Conservation (phyloP, 1,140 invertebrate species). For the Orius insidiosus region DNA sequence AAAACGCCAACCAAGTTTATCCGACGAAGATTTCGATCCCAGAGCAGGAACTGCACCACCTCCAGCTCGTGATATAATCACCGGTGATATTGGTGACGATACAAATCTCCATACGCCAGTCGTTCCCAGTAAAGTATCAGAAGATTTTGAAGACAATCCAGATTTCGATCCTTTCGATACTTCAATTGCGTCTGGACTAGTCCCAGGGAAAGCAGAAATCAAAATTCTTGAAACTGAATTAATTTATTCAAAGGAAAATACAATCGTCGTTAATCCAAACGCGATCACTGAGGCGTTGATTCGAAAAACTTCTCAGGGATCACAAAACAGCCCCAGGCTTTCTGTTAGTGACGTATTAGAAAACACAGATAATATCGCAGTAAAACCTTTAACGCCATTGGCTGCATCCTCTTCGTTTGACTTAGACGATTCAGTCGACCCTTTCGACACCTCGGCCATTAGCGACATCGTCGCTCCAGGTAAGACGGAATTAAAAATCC, state of each 20-base stretch:
- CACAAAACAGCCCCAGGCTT: not conserved
- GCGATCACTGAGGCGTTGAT: constrained; percentile 6
- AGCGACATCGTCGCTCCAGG: constrained; percentile 41
- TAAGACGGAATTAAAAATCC: constrained; percentile 51
- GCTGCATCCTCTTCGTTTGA: constrained; percentile 20
- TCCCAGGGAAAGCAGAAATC: constrained; percentile 54
- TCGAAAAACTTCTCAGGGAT: constrained; percentile 7
- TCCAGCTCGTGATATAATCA: constrained; percentile 18
- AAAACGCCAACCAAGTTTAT: constrained; percentile 26
- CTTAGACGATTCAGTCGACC: constrained; percentile 41
- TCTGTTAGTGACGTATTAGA: constrained; percentile 8
- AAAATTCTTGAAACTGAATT: constrained; percentile 55
- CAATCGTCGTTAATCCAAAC: not conserved
- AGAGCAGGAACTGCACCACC: constrained; percentile 20
- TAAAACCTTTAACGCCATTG: constrained; percentile 23
- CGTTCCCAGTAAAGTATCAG: constrained; percentile 18
- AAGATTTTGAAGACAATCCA: constrained; percentile 13
- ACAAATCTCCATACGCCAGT: constrained; percentile 21
- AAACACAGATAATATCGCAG: constrained; percentile 15
- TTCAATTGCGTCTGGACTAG: constrained; percentile 49
- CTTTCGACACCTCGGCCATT: constrained; percentile 68
- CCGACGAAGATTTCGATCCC: constrained; percentile 42
- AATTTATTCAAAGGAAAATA: constrained; percentile 12
- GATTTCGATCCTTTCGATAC: constrained; percentile 69
- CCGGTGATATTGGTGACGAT: constrained; percentile 17